Percentiles rank a stretch among this genome's conserved stretches.
Evolutionary conservation across 2,888 invertebrate genomes (phyloP).

Genomic region (Nudaria mundana): DNA sequence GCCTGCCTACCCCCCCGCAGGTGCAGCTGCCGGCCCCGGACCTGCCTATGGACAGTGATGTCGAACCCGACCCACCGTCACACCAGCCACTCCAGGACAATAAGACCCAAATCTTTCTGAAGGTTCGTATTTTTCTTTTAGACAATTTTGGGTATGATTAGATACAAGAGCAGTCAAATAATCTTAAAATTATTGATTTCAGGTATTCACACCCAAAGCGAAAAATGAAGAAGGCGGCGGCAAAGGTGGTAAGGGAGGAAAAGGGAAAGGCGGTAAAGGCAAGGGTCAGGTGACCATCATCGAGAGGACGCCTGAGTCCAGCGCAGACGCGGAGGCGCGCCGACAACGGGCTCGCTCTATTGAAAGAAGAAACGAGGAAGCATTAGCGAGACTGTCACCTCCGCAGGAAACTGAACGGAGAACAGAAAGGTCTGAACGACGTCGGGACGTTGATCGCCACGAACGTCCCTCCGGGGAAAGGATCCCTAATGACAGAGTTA

Average conservation of each 20-base stretch:
- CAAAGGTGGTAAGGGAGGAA: constrained; percentile 86
- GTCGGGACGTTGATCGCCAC: constrained; percentile 46
- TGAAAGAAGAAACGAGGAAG: constrained; percentile 61
- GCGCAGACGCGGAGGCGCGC: constrained; percentile 67
- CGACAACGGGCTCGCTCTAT: constrained; percentile 58
- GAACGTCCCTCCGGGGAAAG: constrained; percentile 40
- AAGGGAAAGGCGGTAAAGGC: constrained; percentile 86
- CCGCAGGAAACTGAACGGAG: constrained; percentile 45
- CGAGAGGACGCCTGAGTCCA: constrained; percentile 73
- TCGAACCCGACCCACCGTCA: constrained; percentile 53
- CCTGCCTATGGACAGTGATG: constrained; percentile 44
- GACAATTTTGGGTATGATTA: neutral
- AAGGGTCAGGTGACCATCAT: constrained; percentile 88
- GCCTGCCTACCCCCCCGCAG: constrained; percentile 32
- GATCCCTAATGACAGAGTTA: constrained; percentile 37
- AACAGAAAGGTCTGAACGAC: constrained; percentile 15
- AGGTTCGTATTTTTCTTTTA: constrained; percentile 38
- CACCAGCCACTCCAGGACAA: constrained; percentile 54
- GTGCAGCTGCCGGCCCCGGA: constrained; percentile 36
- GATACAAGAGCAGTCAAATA: neutral
- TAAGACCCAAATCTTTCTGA: constrained; percentile 70
- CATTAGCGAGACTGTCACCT: constrained; percentile 60
- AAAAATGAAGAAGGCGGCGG: constrained; percentile 86
- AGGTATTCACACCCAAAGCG: constrained; percentile 74
- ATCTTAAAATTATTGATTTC: constrained; percentile 8